These are phyloP conservation scores for Plagodis pulveraria DNA, from an alignment of 2,888 invertebrate genomes.

Conservation along the genomic window DNA sequence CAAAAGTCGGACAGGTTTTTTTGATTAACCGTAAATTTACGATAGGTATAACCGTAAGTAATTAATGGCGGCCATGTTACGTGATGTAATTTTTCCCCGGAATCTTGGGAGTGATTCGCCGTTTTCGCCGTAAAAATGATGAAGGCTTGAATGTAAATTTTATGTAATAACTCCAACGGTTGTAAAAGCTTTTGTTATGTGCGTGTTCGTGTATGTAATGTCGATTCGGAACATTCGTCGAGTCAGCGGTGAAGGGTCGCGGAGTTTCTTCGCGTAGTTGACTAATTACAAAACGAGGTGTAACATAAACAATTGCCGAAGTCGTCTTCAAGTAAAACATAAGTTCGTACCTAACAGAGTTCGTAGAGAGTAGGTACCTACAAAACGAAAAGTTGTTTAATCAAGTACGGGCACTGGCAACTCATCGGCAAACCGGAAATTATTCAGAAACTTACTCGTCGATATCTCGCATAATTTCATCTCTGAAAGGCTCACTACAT, in stretches of 20 bases:
- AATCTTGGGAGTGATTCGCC: slow-evolving; percentile 53
- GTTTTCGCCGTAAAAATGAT: slow-evolving; percentile 42
- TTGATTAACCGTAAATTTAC: slow-evolving; percentile 72
- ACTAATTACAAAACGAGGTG: slow-evolving; percentile 12
- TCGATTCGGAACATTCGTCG: neutral
- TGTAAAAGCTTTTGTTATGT: slow-evolving; percentile 15
- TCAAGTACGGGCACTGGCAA: slow-evolving; percentile 46
- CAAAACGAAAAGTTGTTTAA: slow-evolving; percentile 43
- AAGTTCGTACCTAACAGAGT: slow-evolving; percentile 11
- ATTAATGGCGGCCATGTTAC: slow-evolving; percentile 66
- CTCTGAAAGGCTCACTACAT: slow-evolving; percentile 61
- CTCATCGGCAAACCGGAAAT: slow-evolving; percentile 49
- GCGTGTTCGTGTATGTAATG: slow-evolving; percentile 3
- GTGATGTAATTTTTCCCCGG: slow-evolving; percentile 45
- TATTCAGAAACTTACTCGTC: slow-evolving; percentile 44
- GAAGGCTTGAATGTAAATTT: slow-evolving; percentile 37
- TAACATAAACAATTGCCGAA: slow-evolving; percentile 21
- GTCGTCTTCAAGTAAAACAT: slow-evolving; percentile 22
- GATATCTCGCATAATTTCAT: slow-evolving; percentile 64
- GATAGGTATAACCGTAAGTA: slow-evolving; percentile 63
- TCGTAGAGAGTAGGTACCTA: slow-evolving; percentile 26
- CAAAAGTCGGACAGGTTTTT: slow-evolving; percentile 66
- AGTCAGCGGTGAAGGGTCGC: neutral
- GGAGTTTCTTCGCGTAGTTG: neutral
- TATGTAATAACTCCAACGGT: slow-evolving; percentile 26